Conservation (phyloP, 2,797 vertebrate species). For the Avahi laniger region DNA sequence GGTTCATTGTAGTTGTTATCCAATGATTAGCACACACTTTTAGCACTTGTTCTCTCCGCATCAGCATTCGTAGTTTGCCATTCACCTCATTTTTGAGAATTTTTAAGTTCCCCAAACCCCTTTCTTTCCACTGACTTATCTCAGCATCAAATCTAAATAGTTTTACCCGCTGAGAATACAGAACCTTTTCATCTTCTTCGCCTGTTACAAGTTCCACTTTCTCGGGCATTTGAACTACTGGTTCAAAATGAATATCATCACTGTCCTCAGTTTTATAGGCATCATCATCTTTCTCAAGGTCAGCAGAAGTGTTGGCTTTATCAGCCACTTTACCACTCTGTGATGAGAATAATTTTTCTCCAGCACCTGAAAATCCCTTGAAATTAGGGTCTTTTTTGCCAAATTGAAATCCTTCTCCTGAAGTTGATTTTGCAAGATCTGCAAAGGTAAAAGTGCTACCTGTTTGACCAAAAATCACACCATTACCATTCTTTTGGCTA, state of each 20-base stretch:
- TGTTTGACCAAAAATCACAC: slow-evolving; percentile 87
- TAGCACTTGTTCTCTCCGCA: slow-evolving; percentile 97
- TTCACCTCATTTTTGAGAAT: slow-evolving; percentile 94
- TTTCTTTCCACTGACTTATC: slow-evolving; percentile 97
- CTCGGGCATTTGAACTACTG: slow-evolving; percentile 98
- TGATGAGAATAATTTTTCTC: slow-evolving; percentile 91
- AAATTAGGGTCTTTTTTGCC: slow-evolving; percentile 91
- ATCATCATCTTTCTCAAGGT: slow-evolving; percentile 91
- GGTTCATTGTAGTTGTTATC: slow-evolving; percentile 99
- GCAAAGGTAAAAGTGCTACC: slow-evolving; percentile 90
- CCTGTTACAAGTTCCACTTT: slow-evolving; percentile 97
- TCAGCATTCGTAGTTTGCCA: slow-evolving; percentile 94
- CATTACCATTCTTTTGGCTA: slow-evolving; percentile 69
- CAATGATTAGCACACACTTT: slow-evolving; percentile 99
- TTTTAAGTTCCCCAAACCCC: slow-evolving; percentile 95
- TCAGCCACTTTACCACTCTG: slow-evolving; percentile 79
- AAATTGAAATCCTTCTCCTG: slow-evolving; percentile 90
- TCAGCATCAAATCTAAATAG: slow-evolving; percentile 95
- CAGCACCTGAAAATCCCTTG: slow-evolving; percentile 92
- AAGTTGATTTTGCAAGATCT: slow-evolving; percentile 90
- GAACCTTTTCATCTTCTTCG: slow-evolving; percentile 95
- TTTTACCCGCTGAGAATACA: slow-evolving; percentile 96
- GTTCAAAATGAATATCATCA: slow-evolving; percentile 99
- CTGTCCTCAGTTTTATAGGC: slow-evolving; percentile 97
- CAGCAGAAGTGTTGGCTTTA: slow-evolving; percentile 82